These are phyloP conservation scores for Maconellicoccus hirsutus DNA, from an alignment of 1,140 invertebrate genomes.

Conservation along the genomic window DNA sequence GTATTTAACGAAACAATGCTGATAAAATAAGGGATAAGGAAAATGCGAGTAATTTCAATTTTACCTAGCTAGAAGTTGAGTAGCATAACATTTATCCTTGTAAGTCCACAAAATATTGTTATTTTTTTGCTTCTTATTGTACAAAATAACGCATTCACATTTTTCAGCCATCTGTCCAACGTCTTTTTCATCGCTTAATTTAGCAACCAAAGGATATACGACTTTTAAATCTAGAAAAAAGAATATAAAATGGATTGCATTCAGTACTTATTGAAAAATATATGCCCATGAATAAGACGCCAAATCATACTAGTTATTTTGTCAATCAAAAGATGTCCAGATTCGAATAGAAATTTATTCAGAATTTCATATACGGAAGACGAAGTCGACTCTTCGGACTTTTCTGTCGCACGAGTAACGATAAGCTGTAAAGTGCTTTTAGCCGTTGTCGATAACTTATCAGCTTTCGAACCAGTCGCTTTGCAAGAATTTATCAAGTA, in stretches of 20 bases:
- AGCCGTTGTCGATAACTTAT: not conserved
- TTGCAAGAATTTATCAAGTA: not conserved
- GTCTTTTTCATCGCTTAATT: slow-evolving; percentile 21
- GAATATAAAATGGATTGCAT: not conserved
- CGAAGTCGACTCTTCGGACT: not conserved
- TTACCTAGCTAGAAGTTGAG: slow-evolving; percentile 25
- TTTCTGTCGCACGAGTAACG: not conserved
- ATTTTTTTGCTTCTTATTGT: slow-evolving; percentile 24
- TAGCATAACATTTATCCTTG: slow-evolving; percentile 25
- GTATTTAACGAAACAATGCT: not conserved
- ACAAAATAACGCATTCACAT: slow-evolving; percentile 23
- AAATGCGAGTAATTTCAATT: slow-evolving; percentile 15
- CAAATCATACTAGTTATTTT: slow-evolving; percentile 24
- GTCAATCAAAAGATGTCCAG: slow-evolving; percentile 25
- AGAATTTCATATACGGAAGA: slow-evolving; percentile 16
- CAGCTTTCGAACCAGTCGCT: not conserved
- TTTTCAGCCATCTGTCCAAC: slow-evolving; percentile 25
- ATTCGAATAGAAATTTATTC: slow-evolving; percentile 24
- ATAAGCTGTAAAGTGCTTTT: not conserved
- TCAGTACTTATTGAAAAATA: not conserved
- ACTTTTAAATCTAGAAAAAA: slow-evolving; percentile 23
- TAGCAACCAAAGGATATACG: slow-evolving; percentile 22
- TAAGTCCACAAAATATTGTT: slow-evolving; percentile 23
- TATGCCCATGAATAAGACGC: not conserved
- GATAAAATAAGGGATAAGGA: not conserved